Base-by-base conservation (phyloP, 2,797 vertebrate species). In the Chelonia mydas region DNA sequence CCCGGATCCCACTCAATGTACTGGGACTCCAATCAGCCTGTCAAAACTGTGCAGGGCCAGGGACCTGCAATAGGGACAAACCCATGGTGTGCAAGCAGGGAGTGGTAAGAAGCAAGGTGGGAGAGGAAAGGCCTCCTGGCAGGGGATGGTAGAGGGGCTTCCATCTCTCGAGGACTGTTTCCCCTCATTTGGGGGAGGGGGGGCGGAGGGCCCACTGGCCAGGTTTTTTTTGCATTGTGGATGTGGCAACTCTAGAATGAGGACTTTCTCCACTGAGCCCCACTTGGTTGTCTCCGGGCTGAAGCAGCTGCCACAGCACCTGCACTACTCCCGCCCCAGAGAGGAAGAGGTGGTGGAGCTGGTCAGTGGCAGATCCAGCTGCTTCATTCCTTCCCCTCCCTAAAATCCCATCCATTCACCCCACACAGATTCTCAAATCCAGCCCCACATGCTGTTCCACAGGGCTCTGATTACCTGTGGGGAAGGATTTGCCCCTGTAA, bases 211-310 rank as follows among this genome's bases (percentile, higher is more conserved):
- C 2, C 17, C 65, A 8, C 59, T 33, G 31, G 15, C 31, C 15
- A 61, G 31, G 17, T 7, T 33, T 61, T 16, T 61, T 61, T 68
- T 17, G 5, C 17, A 19, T 11, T 37, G 65, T 72, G n/a, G 19
- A 37, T 5, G n/a, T 37, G 17, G 65, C n/a, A 41, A 23, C 17
- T 23, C 65, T 41, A 41, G 15, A 33, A 17, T 3, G 10, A 77
- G 25, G 45, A 31, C 13, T 31, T 45, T 49, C 41, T 45, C 53
- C 57, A 80, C 16, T 0, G 1, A 59, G 55, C 51, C 2, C 5
- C 72, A 27, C 9, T 6, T 23, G 0, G 49, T 3, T 83, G 78
- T 15, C 83, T 78, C 55, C 49, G 55, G 78, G 86, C 57, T 80
- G 50, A 59, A 27, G 41, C 31, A 74, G 13, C 1, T 27, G 47